phyloP scores from a whole-genome alignment of 2,797 vertebrate genomes.

The Macroramphosus scolopax region DNA sequence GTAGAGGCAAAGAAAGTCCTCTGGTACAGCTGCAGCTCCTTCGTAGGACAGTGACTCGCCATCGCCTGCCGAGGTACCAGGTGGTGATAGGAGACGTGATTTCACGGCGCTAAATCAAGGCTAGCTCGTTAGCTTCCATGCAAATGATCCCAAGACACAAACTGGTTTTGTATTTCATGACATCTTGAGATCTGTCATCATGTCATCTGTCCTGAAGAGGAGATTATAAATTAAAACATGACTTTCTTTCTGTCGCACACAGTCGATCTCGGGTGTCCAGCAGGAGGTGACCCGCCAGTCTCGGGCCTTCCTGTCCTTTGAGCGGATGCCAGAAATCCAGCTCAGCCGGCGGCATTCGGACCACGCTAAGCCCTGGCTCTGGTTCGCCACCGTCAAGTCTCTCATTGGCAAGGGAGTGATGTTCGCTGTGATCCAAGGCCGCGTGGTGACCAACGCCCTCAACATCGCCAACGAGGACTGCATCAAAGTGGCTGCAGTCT shows the following conservation, averaged over 20 bases:
- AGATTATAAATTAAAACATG: too few relatives aligned
- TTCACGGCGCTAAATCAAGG: too few relatives aligned
- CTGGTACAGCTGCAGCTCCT: too few relatives aligned
- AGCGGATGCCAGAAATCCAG: slow-evolving; percentile 94
- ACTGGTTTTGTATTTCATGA: too few relatives aligned
- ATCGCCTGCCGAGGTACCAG: too few relatives aligned
- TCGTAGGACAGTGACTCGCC: too few relatives aligned
- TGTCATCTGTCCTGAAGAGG: too few relatives aligned
- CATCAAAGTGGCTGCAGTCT: slow-evolving; percentile 96
- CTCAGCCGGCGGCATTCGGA: slow-evolving; percentile 80
- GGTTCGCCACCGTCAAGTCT: slow-evolving; percentile 93
- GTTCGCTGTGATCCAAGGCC: slow-evolving; percentile 93
- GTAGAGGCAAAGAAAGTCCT: too few relatives aligned
- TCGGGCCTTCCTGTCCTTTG: slow-evolving; percentile 93
- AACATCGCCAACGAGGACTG: slow-evolving; percentile 99
- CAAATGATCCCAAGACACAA: too few relatives aligned
- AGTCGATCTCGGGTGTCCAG: slow-evolving; percentile 96
- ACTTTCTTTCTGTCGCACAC: slow-evolving; percentile 41
- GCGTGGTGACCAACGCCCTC: slow-evolving; percentile 93
- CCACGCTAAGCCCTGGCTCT: slow-evolving; percentile 88
- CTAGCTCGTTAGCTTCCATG: too few relatives aligned
- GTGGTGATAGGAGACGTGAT: too few relatives aligned
- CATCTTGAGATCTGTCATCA: too few relatives aligned
- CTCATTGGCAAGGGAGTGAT: slow-evolving; percentile 97
- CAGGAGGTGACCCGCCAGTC: slow-evolving; percentile 92